Percentiles rank a stretch among this genome's conserved stretches.
phyloP scores from a whole-genome alignment of 2,888 invertebrate species.

The Prionchulus punctatus region DNA sequence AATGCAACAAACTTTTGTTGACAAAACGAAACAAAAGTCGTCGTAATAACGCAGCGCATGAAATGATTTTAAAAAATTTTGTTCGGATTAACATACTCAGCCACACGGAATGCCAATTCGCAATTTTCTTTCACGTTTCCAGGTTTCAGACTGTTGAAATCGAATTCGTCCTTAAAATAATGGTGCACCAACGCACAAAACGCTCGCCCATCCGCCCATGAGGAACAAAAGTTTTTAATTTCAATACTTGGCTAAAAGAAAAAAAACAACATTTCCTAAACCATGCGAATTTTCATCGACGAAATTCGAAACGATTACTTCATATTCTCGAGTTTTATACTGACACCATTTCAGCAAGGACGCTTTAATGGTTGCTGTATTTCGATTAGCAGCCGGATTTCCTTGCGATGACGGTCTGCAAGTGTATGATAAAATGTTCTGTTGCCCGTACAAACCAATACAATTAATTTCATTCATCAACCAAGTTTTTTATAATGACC shows the following conservation, averaged over 20 bases:
- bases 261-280: background rate
- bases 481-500: no score
- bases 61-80: background rate
- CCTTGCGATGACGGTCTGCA: no score
- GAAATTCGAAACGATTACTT: background rate
- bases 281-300: background rate
- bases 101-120: constrained; percentile 87
- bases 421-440: no score
- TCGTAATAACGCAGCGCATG: background rate
- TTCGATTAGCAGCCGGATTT: no score
- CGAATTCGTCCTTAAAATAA: constrained; percentile 90
- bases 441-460: no score
- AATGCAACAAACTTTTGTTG: no score
- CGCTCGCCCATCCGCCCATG: constrained; percentile 95
- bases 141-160: constrained; percentile 70
- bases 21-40: no score
- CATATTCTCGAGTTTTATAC: constrained; percentile 18
- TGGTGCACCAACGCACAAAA: constrained; percentile 98
- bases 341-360: constrained; percentile 24
- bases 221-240: constrained; percentile 92
- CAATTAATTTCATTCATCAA: no score
- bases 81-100: constrained; percentile 60
- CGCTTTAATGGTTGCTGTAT: no score
- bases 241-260: constrained; percentile 60
- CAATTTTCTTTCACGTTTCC: constrained; percentile 83